phyloP scores from a whole-genome alignment of 1,140 invertebrate genomes.

The Drosophila biarmipes region DNA sequence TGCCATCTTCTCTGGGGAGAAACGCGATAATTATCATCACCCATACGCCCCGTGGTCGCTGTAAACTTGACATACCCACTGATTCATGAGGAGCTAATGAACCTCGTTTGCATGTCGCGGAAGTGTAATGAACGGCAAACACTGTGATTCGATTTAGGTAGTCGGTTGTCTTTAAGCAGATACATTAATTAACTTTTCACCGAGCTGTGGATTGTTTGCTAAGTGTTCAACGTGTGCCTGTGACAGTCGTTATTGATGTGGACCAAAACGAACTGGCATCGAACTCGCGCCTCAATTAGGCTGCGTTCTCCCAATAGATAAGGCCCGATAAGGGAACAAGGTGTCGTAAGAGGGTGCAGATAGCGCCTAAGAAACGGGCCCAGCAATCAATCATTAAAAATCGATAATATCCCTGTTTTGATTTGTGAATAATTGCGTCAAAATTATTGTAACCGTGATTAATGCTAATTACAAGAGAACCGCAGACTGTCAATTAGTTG shows the following conservation, averaged over 20 bases:
- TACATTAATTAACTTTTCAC: slow-evolving; percentile 45
- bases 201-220: slow-evolving; percentile 13
- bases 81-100: slow-evolving; percentile 32
- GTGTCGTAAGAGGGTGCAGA: slow-evolving; percentile 2
- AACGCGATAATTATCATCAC: slow-evolving; percentile 27
- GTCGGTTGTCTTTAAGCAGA: slow-evolving; percentile 28
- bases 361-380: slow-evolving; percentile 1
- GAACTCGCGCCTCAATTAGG: slow-evolving; percentile 23
- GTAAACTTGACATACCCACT: slow-evolving; percentile 9
- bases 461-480: slow-evolving; percentile 19
- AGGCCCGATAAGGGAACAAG: slow-evolving; percentile 24
- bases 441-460: background rate
- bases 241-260: slow-evolving; percentile 36
- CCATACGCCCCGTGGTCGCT: slow-evolving; percentile 58
- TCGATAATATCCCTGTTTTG: background rate
- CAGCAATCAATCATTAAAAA: background rate
- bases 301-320: slow-evolving; percentile 13
- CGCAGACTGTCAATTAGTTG: slow-evolving; percentile 29
- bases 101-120: slow-evolving; percentile 34
- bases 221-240: slow-evolving; percentile 21
- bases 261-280: slow-evolving; percentile 3
- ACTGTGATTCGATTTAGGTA: slow-evolving; percentile 40
- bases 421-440: background rate
- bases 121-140: slow-evolving; percentile 50
- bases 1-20: slow-evolving; percentile 27